These are phyloP conservation scores for Coronaproctus castanopsis DNA, from an alignment of 2,888 invertebrate species.

Conservation along the genomic window DNA sequence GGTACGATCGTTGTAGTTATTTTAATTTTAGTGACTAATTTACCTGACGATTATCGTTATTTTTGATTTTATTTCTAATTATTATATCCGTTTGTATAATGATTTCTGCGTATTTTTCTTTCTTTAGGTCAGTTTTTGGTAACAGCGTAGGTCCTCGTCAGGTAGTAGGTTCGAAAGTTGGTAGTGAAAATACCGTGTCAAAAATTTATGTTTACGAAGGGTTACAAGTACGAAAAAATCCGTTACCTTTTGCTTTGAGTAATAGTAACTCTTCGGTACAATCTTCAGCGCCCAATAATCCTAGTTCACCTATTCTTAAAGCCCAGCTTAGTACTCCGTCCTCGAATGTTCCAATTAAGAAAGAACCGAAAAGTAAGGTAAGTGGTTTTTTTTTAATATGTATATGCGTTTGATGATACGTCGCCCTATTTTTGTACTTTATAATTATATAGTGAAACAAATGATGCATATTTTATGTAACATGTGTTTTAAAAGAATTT, in stretches of 20 bases:
- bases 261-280: slow-evolving; percentile 15
- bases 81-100: too few species aligned
- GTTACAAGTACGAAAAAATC: slow-evolving; percentile 41
- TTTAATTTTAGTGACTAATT: background rate
- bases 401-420: too few species aligned
- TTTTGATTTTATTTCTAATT: too few species aligned
- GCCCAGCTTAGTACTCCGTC: slow-evolving; percentile 58
- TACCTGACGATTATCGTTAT: too few species aligned
- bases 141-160: slow-evolving; percentile 57
- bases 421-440: too few species aligned
- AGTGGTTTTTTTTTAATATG: too few species aligned
- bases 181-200: slow-evolving; percentile 24
- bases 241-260: slow-evolving; percentile 30
- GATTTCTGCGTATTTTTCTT: too few species aligned
- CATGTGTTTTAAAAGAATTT: too few species aligned
- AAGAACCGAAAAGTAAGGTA: slow-evolving; percentile 18
- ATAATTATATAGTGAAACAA: too few species aligned
- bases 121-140: slow-evolving; percentile 55
- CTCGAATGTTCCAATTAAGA: slow-evolving; percentile 25
- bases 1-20: slow-evolving; percentile 31
- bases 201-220: slow-evolving; percentile 43
- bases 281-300: slow-evolving; percentile 26
- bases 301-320: slow-evolving; percentile 61
- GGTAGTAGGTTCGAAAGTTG: slow-evolving; percentile 17
- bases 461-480: too few species aligned